phyloP scores from a whole-genome alignment of 2,888 invertebrate genomes.

The Rotaria socialis region DNA sequence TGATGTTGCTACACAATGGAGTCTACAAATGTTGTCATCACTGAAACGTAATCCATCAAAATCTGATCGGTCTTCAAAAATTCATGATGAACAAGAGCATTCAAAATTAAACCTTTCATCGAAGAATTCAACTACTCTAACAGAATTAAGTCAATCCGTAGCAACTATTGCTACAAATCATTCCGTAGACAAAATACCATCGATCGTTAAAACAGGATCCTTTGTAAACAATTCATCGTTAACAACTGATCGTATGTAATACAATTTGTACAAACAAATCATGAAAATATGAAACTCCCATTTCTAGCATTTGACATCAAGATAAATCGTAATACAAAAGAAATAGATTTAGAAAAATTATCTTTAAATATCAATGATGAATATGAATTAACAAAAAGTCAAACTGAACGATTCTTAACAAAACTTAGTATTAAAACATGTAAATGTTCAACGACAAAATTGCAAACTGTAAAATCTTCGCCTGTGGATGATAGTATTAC shows the following conservation, averaged over 20 bases:
- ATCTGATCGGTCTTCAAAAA: too few species aligned
- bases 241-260: not conserved
- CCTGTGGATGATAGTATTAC: too few species aligned
- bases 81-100: not conserved
- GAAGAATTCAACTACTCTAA: not conserved
- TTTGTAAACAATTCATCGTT: not conserved
- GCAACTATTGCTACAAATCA: not conserved
- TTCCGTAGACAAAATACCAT: not conserved
- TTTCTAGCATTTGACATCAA: too few species aligned
- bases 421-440: not conserved
- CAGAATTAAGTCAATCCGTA: not conserved
- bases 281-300: too few species aligned
- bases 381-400: not conserved
- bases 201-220: not conserved
- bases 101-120: not conserved
- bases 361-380: too few species aligned
- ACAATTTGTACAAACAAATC: not conserved
- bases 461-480: too few species aligned
- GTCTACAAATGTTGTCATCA: not conserved
- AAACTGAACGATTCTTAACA: not conserved
- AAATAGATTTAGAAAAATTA: too few species aligned
- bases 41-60: too few species aligned
- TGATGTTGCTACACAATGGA: constrained; percentile 16
- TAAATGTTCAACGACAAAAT: not conserved
- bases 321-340: too few species aligned